Evolutionary conservation across 2,797 vertebrate genomes (phyloP).

Genomic region (Micromesistius poutassou): DNA sequence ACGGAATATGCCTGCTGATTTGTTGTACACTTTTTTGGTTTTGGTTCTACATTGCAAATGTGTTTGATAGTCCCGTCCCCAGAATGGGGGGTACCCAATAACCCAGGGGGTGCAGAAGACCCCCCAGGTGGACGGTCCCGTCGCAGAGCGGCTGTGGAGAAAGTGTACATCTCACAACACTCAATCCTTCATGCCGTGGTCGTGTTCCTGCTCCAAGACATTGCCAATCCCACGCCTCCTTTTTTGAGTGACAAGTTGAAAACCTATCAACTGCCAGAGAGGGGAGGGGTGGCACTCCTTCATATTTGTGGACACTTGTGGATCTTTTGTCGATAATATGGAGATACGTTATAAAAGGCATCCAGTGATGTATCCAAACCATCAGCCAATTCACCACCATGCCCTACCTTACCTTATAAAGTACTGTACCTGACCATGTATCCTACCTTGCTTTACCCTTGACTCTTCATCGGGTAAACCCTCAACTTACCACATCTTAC

Average conservation of each 20-base stretch:
- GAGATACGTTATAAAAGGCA: neutral
- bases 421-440: too few species aligned
- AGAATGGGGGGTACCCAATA: neutral
- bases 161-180: too few species aligned
- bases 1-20: neutral
- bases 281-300: neutral
- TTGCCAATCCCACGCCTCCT: too few species aligned
- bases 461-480: too few species aligned
- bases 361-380: neutral
- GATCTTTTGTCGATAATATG: neutral
- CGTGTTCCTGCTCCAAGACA: neutral
- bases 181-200: neutral
- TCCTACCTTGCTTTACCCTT: too few species aligned
- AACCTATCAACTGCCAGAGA: neutral
- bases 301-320: neutral
- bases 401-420: too few species aligned
- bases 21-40: neutral
- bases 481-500: too few species aligned
- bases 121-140: too few species aligned
- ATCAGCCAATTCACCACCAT: neutral
- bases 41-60: neutral
- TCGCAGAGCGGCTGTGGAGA: too few species aligned
- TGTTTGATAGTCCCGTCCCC: neutral
- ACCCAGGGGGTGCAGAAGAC: too few species aligned
- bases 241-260: too few species aligned